Evolutionary conservation across 2,888 invertebrate genomes (phyloP).

Genomic region (Julus scanicus): DNA sequence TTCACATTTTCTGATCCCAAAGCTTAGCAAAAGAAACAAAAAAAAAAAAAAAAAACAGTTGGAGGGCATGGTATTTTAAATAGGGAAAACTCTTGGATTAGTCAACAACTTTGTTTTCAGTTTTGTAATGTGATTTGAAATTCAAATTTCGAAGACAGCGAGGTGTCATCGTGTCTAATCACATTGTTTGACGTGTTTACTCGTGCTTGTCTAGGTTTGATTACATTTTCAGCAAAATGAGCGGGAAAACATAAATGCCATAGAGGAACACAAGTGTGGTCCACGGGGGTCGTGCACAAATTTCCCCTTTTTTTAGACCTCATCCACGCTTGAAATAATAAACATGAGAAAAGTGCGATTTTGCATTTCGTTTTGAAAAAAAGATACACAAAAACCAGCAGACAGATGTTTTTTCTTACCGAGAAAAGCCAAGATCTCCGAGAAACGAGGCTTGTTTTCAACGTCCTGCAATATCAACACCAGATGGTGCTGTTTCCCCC

Average conservation of each 20-base stretch:
- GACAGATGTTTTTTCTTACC: background rate
- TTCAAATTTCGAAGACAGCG: background rate
- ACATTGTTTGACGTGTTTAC: background rate
- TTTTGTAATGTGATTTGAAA: background rate
- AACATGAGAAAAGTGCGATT: conserved; percentile 23
- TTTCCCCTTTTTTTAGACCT: background rate
- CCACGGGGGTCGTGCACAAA: background rate
- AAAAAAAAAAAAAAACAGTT: too few relatives aligned
- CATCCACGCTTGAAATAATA: background rate
- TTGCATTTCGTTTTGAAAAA: conserved; percentile 1
- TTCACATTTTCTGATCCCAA: too few relatives aligned
- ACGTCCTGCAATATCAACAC: conserved; percentile 9
- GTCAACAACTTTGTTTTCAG: background rate
- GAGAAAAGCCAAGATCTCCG: background rate
- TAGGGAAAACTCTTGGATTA: too few relatives aligned
- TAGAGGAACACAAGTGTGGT: too few relatives aligned
- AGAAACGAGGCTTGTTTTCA: background rate
- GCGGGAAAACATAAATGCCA: conserved; percentile 7
- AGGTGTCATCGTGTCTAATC: conserved; percentile 5
- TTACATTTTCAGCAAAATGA: background rate
- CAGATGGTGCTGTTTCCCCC: conserved; percentile 19
- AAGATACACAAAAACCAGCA: background rate
- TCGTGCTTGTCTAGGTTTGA: background rate
- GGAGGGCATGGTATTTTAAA: too few relatives aligned
- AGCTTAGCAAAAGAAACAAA: too few relatives aligned